phyloP scores from a whole-genome alignment of 2,113 vertebrate species.

The Antechinus stuartii region DNA sequence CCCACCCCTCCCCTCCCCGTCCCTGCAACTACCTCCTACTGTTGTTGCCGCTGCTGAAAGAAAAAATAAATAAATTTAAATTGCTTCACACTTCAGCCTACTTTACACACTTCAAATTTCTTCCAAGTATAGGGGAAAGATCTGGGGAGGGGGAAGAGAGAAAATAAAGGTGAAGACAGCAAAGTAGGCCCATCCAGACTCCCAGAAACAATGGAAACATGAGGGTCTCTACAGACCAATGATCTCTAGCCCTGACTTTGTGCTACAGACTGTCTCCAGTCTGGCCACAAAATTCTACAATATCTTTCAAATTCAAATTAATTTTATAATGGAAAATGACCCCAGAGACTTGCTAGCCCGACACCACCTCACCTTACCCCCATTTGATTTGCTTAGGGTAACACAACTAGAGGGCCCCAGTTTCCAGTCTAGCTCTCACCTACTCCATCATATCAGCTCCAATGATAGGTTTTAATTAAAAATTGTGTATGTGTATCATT shows the following conservation, averaged over 20 bases:
- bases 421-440: not conserved
- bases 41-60: not conserved
- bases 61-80: not conserved
- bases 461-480: not conserved
- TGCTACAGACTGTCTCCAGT: not conserved
- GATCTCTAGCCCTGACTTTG: not conserved
- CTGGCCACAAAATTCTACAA: not conserved
- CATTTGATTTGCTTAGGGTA: not conserved
- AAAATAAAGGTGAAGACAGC: not conserved
- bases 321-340: not conserved
- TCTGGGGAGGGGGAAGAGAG: not conserved
- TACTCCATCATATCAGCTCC: not conserved
- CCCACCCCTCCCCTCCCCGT: constrained; percentile 42
- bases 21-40: not conserved
- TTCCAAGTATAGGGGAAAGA: not conserved
- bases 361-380: no score
- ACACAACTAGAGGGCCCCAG: not conserved
- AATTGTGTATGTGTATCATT: not conserved
- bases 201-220: not conserved
- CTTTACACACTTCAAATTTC: not conserved
- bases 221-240: not conserved
- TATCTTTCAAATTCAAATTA: not conserved
- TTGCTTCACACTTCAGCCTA: not conserved
- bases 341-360: not conserved
- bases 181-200: not conserved